These are phyloP conservation scores for Ahaetulla prasina DNA, from an alignment of 2,113 vertebrate species.

Conservation along the genomic window DNA sequence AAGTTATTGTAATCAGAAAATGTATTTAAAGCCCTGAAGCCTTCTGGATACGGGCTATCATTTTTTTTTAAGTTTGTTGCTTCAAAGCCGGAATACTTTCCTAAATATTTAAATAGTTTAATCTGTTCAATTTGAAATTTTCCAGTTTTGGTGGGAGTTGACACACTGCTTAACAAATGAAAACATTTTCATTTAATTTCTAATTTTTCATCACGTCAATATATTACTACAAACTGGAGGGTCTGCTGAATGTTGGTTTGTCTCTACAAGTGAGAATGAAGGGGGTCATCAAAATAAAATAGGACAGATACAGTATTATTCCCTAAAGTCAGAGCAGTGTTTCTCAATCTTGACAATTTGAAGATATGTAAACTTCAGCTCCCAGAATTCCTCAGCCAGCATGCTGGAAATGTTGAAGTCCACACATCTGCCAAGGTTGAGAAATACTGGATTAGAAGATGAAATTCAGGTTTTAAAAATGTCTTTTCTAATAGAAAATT, in stretches of 20 bases:
- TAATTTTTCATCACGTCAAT: background rate
- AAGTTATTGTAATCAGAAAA: background rate
- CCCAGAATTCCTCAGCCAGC: background rate
- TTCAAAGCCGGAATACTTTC: background rate
- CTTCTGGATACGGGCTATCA: background rate
- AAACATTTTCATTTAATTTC: background rate
- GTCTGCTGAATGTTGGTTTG: background rate
- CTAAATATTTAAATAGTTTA: background rate
- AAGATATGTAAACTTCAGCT: background rate
- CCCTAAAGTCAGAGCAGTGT: background rate
- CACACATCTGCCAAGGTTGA: background rate
- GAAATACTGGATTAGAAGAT: background rate
- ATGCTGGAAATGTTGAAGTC: background rate
- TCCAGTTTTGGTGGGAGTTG: background rate
- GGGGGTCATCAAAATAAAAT: background rate
- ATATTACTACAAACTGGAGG: background rate
- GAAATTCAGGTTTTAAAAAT: background rate
- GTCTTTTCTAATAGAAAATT: background rate
- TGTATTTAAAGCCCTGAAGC: background rate
- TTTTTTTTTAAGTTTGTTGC: background rate
- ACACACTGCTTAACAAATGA: background rate
- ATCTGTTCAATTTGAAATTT: background rate
- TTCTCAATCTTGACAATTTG: background rate
- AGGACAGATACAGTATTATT: background rate
- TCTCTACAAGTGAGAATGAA: background rate